phyloP scores from a whole-genome alignment of 2,113 vertebrate species.

The Zingel zingel region DNA sequence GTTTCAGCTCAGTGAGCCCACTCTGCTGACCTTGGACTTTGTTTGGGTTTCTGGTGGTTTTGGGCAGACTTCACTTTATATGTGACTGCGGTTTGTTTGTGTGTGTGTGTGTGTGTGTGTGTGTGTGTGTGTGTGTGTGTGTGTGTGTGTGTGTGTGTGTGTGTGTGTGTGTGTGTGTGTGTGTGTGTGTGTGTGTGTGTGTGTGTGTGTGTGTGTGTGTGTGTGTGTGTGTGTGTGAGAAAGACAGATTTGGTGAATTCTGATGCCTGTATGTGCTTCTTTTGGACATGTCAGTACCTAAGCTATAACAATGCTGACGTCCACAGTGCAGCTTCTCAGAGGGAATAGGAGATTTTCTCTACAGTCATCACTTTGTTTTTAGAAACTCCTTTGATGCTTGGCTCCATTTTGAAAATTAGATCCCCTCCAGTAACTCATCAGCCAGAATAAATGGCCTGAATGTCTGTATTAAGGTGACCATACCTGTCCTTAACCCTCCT shows the following conservation, averaged over 20 bases:
- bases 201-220: background rate
- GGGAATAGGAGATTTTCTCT: slow-evolving; percentile 35
- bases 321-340: background rate
- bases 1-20: slow-evolving; percentile 67
- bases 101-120: slow-evolving; percentile 7
- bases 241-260: slow-evolving; percentile 11
- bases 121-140: background rate
- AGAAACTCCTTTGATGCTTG: slow-evolving; percentile 14
- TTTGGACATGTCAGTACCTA: slow-evolving; percentile 37
- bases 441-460: background rate
- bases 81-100: slow-evolving; percentile 37
- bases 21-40: slow-evolving; percentile 74
- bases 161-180: slow-evolving; percentile 39
- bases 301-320: slow-evolving; percentile 21
- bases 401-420: slow-evolving; percentile 25
- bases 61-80: slow-evolving; percentile 43
- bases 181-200: background rate
- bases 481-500: slow-evolving; percentile 34
- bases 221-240: slow-evolving; percentile 12
- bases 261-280: background rate
- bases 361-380: slow-evolving; percentile 39
- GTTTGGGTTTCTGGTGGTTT: slow-evolving; percentile 73
- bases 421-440: slow-evolving; percentile 25
- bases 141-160: slow-evolving; percentile 14
- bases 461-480: slow-evolving; percentile 21